A percentile compares a stretch with the other conserved stretches of the same genome.
phyloP scores from a whole-genome alignment of 2,888 invertebrate genomes.

The Blastobasis adustella region DNA sequence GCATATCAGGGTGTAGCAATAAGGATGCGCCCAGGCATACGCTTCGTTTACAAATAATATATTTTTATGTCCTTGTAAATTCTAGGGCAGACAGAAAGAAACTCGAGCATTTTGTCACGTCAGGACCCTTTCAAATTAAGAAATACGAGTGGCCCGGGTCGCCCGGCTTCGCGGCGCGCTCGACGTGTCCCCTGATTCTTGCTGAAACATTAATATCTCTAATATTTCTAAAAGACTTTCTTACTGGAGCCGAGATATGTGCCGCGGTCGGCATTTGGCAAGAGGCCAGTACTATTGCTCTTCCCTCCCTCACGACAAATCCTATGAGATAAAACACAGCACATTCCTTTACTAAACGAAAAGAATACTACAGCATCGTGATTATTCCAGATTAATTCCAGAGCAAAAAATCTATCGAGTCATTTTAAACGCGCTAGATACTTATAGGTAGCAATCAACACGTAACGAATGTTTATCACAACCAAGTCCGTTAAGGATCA shows the following conservation, averaged over 20 bases:
- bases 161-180: neutral
- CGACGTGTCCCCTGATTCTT: neutral
- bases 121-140: slow-evolving; percentile 12
- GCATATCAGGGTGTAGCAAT: too few relatives aligned
- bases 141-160: slow-evolving; percentile 9
- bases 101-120: slow-evolving; percentile 10
- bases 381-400: too few relatives aligned
- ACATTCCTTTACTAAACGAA: slow-evolving; percentile 19
- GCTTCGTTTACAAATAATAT: too few relatives aligned
- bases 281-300: slow-evolving; percentile 60
- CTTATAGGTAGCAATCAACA: too few relatives aligned
- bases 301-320: slow-evolving; percentile 60
- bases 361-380: too few relatives aligned
- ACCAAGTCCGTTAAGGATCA: too few relatives aligned
- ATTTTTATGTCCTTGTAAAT: slow-evolving; percentile 1
- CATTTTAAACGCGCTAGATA: too few relatives aligned
- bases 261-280: slow-evolving; percentile 61
- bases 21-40: too few relatives aligned
- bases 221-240: slow-evolving; percentile 60
- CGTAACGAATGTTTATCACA: too few relatives aligned
- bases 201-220: slow-evolving; percentile 1
- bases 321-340: slow-evolving; percentile 48
- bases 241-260: slow-evolving; percentile 48
- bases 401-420: too few relatives aligned
- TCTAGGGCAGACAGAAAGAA: slow-evolving; percentile 8